phyloP scores from a whole-genome alignment of 2,113 vertebrate species.

The Trematocara variabile region DNA sequence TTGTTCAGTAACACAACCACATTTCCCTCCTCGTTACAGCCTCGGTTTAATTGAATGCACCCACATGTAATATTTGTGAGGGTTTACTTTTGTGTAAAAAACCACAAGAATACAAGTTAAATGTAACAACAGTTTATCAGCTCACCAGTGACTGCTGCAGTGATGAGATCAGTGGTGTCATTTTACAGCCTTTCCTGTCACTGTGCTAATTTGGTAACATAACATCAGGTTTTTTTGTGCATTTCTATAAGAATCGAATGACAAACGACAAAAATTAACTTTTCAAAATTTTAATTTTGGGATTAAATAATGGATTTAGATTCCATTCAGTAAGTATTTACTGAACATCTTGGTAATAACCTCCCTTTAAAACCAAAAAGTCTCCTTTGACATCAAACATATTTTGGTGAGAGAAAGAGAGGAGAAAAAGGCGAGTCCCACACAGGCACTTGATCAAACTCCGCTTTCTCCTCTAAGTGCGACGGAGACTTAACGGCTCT shows the following conservation, averaged over 20 bases:
- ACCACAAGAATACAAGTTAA: neutral
- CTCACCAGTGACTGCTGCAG: slow-evolving; percentile 30
- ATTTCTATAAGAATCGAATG: neutral
- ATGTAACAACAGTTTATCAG: neutral
- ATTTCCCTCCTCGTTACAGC: neutral
- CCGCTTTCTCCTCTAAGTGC: neutral
- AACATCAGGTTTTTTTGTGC: neutral
- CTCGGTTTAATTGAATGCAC: neutral
- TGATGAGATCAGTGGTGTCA: slow-evolving; percentile 53
- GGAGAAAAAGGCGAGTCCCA: slow-evolving; percentile 23
- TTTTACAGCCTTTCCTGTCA: slow-evolving; percentile 42
- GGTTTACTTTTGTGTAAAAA: neutral
- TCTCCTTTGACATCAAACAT: neutral
- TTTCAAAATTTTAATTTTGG: slow-evolving; percentile 2
- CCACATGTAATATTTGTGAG: neutral
- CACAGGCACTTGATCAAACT: slow-evolving; percentile 21
- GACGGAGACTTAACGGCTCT: slow-evolving; percentile 2
- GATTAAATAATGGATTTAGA: neutral
- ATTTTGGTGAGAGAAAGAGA: neutral
- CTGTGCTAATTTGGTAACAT: slow-evolving; percentile 30
- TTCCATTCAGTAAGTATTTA: neutral
- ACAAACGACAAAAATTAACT: neutral
- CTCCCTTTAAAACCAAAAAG: neutral
- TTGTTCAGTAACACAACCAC: slow-evolving; percentile 57
- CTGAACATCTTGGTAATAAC: neutral